phyloP scores from a whole-genome alignment of 2,113 vertebrate genomes.

The Ifrita kowaldi region DNA sequence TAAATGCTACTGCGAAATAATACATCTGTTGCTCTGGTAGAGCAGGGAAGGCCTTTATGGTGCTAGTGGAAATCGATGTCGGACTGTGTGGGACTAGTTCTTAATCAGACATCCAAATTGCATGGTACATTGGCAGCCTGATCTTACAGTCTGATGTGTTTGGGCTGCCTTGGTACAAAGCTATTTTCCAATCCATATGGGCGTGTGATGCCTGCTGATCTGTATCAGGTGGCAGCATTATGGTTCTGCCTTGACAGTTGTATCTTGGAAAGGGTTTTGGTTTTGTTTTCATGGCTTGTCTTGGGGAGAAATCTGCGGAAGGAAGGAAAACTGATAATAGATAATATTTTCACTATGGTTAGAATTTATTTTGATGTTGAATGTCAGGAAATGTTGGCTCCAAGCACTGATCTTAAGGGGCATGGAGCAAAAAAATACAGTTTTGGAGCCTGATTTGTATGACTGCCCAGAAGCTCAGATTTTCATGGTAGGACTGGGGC shows the following conservation, averaged over 20 bases:
- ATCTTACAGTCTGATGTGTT: background rate
- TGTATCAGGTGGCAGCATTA: background rate
- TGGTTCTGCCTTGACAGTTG: background rate
- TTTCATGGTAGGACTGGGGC: background rate
- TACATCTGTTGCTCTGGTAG: fast-evolving
- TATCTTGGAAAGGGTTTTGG: background rate
- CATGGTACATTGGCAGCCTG: background rate
- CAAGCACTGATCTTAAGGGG: background rate
- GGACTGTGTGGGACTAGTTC: background rate
- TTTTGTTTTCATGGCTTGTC: background rate
- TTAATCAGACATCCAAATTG: background rate
- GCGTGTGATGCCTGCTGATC: background rate
- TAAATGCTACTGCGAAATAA: background rate
- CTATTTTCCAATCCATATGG: background rate
- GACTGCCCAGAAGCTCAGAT: background rate
- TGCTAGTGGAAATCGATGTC: background rate
- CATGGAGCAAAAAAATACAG: background rate
- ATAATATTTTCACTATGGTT: background rate
- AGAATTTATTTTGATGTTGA: background rate
- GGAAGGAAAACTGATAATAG: background rate
- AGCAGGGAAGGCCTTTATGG: background rate
- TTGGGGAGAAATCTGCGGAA: background rate
- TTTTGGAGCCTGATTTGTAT: background rate
- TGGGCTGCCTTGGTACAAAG: background rate
- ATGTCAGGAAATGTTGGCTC: background rate